Evolutionary conservation across 1,140 invertebrate species (phyloP), one percentile per base, ranked within the genome.

Genomic region (Drosophila oshimai): DNA sequence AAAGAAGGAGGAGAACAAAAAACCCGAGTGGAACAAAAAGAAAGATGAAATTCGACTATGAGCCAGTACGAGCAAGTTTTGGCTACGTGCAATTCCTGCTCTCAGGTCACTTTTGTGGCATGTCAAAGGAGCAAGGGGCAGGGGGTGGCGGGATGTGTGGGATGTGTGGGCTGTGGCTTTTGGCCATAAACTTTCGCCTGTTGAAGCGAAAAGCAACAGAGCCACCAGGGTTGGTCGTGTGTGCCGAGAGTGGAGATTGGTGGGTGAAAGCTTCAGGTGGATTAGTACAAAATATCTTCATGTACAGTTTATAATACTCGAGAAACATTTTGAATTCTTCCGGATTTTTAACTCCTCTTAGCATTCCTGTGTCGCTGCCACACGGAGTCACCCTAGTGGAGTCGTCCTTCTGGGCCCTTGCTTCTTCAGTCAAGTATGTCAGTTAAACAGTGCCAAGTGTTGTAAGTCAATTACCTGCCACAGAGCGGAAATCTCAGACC

Each of bases 41-140:
- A 71, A 51, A 71, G 61, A 53, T 55, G 74, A 71, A 77, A 64
- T 71, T 65, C 47, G 53, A 41, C 53, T 36, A 57, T 65, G 58
- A 83, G 73, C 53, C 47, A 71, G 44, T 79, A 72, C 51, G 61
- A 75, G 60, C 57, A 86, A 86, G 61, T 86, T 74, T 84, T 65
- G 62, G 64, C 77, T 76, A 87, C 81, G 81, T 87, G 81, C 81
- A 76, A 87, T 74, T 87, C 44, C 54, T 86, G 80, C 80, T 84
- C 65, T 80, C 75, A 80, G 81, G 71, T 80, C 69, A 75, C 53
- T 72, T 71, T 39, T 44, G 68, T 31, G 68, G 68, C 55, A 60
- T 61, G 68, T 72, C 68, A 72, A 62, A 45, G 62, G 47, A 60
- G 31, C 6, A 3, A 6, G 28, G 9, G 13, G 12, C 15, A 15